Conservation (phyloP, 2,888 invertebrate species). For the Sinhomidia bicolor region DNA sequence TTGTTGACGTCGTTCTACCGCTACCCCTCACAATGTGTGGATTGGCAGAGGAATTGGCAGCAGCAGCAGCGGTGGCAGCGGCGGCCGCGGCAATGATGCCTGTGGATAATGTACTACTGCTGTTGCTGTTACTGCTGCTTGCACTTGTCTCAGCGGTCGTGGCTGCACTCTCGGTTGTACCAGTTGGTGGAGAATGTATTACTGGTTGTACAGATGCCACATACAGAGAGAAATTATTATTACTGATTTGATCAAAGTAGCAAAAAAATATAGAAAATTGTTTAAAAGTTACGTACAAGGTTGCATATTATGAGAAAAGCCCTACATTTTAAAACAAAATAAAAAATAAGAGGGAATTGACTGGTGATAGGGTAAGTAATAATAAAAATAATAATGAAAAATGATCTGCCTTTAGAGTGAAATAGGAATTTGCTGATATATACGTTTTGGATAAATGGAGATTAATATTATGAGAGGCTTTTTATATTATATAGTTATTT, state of each 20-base stretch:
- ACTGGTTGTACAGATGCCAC: constrained; percentile 51
- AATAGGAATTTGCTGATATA: constrained; percentile 30
- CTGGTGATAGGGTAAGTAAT: background rate
- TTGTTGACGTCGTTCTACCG: constrained; percentile 61
- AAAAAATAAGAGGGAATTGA: background rate
- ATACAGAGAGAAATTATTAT: constrained; percentile 44
- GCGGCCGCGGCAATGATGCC: constrained; percentile 55
- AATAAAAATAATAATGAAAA: constrained; percentile 48
- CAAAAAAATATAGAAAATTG: background rate
- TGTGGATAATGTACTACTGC: background rate
- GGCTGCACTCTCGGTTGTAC: constrained; percentile 35
- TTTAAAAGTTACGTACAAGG: constrained; percentile 23
- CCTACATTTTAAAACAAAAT: constrained; percentile 19
- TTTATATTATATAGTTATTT: background rate
- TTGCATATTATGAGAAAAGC: too few species aligned
- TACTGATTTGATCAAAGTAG: background rate
- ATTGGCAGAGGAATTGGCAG: constrained; percentile 46
- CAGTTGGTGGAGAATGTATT: constrained; percentile 61
- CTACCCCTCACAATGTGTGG: constrained; percentile 13
- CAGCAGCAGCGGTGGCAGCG: constrained; percentile 32
- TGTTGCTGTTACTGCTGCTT: constrained; percentile 29
- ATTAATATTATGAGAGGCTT: constrained; percentile 17
- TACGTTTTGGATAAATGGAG: constrained; percentile 1
- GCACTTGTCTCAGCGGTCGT: constrained; percentile 29
- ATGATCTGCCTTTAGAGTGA: constrained; percentile 20